These are phyloP conservation scores for Phataginus tetradactyla DNA, from an alignment of 2,797 vertebrate genomes.

Conservation along the genomic window DNA sequence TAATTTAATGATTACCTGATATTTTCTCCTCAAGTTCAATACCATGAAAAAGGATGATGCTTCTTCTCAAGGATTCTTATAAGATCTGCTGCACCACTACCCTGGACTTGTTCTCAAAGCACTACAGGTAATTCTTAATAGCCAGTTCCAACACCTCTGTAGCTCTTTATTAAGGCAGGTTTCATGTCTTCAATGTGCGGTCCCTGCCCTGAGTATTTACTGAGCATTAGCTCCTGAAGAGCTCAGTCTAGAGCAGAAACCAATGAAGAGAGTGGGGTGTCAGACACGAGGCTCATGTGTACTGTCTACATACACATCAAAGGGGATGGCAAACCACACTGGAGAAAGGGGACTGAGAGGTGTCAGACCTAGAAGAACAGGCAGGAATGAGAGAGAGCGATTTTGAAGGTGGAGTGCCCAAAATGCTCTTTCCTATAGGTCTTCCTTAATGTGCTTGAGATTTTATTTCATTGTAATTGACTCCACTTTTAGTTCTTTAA, in stretches of 20 bases:
- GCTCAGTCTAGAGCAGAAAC: not conserved
- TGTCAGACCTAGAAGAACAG: not conserved
- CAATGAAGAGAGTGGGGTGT: not conserved
- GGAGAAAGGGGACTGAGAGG: not conserved
- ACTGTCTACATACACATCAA: not conserved
- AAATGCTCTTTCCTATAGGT: not conserved
- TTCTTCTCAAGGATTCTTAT: not conserved
- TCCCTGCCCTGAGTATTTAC: no score
- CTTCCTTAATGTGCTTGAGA: not conserved
- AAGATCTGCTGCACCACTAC: not conserved
- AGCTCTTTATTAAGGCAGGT: not conserved
- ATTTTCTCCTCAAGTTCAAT: slow-evolving; percentile 77
- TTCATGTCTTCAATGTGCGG: not conserved
- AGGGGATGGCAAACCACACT: accelerated
- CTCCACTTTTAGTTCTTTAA: not conserved
- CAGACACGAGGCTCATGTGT: not conserved
- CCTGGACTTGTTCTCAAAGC: not conserved
- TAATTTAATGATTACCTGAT: slow-evolving; percentile 82
- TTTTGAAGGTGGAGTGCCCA: not conserved
- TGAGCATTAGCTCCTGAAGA: not conserved
- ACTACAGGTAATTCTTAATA: not conserved
- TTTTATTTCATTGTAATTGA: not conserved
- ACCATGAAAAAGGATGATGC: slow-evolving; percentile 27
- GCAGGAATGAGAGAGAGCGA: not conserved
- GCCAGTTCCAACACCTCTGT: not conserved